Evolutionary conservation across 2,888 invertebrate species (phyloP), one percentile per base, ranked within the genome.

Genomic region (Cotesia congregata): DNA sequence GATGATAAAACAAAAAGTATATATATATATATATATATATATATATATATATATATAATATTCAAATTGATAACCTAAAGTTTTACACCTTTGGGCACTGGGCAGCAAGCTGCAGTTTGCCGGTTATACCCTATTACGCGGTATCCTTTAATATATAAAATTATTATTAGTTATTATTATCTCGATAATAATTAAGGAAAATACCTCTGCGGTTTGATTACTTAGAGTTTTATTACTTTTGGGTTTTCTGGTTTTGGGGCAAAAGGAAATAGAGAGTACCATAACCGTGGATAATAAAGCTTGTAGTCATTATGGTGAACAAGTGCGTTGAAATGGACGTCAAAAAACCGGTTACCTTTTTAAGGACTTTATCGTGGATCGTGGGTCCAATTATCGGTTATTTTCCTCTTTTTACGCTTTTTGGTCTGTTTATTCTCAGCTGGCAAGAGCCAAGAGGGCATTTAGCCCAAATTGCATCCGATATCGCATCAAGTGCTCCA

Each of bases 61-160:
- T 65, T 65, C 9, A 65, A 65, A 65, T 65, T 65, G 30, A 65
- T 65, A 65, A 38, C 20, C 30, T 39, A 68, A 69, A 40, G 64
- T 68, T 74, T 74, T 74, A 69, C 74, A 74, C 74, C 74, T 74
- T 41, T 69, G 41, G 74, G 74, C 41, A 70, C 38, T 71, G 73
- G 68, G 40, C 61, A 70, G 69, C 73, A 65, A 64, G 17, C 77
- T 69, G 74, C 65, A 73, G 77, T 77, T 77, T 74, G 38, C 61
- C 65, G 60, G 60, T 64, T 73, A 59, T 73, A 59, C 67, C 39
- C 73, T 64, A 73, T 73, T 74, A 70, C 73, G 64, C 38, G 38
- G 60, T 77, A 74, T 77, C 74, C 60, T 61, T 40, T 40, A 30
- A 30, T 30, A 30, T 30, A 30, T 30, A 30, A 30, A 30, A 30